Conservation (phyloP, 2,888 invertebrate species). For the Coelinius sp. region DNA sequence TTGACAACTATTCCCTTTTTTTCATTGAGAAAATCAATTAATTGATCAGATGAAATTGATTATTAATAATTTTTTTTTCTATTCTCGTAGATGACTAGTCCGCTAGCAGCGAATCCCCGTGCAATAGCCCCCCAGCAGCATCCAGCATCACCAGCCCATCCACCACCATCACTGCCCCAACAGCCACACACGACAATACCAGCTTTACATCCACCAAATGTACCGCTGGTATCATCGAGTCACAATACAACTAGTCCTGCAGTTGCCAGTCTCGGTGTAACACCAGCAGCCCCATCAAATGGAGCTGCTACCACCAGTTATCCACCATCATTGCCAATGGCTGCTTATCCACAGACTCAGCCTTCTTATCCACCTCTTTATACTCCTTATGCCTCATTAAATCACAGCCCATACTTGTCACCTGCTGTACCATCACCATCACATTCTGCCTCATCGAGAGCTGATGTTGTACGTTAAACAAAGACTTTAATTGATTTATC, state of each 20-base stretch:
- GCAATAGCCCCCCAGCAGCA: slow-evolving; percentile 74
- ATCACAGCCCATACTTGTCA: slow-evolving; percentile 82
- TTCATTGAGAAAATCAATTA: no score
- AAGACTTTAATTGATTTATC: neutral
- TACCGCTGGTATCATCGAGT: slow-evolving; percentile 70
- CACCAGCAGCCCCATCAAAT: slow-evolving; percentile 74
- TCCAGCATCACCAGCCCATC: slow-evolving; percentile 72
- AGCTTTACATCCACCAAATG: slow-evolving; percentile 69
- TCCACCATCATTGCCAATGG: slow-evolving; percentile 67
- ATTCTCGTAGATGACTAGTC: slow-evolving; percentile 67
- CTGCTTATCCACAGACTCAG: slow-evolving; percentile 69
- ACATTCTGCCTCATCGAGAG: slow-evolving; percentile 75
- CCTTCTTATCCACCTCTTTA: slow-evolving; percentile 80
- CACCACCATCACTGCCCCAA: slow-evolving; percentile 65
- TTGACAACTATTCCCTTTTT: no score
- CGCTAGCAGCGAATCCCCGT: slow-evolving; percentile 70
- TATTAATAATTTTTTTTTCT: neutral
- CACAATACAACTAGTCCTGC: slow-evolving; percentile 68
- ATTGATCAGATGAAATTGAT: no score
- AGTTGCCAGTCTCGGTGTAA: slow-evolving; percentile 74
- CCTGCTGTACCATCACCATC: slow-evolving; percentile 75
- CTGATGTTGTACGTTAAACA: slow-evolving; percentile 73
- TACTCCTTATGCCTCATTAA: slow-evolving; percentile 82
- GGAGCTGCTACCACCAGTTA: slow-evolving; percentile 68
- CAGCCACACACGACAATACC: slow-evolving; percentile 67